Base-by-base conservation (phyloP, 1,140 invertebrate species). In the Conus betulinus region DNA sequence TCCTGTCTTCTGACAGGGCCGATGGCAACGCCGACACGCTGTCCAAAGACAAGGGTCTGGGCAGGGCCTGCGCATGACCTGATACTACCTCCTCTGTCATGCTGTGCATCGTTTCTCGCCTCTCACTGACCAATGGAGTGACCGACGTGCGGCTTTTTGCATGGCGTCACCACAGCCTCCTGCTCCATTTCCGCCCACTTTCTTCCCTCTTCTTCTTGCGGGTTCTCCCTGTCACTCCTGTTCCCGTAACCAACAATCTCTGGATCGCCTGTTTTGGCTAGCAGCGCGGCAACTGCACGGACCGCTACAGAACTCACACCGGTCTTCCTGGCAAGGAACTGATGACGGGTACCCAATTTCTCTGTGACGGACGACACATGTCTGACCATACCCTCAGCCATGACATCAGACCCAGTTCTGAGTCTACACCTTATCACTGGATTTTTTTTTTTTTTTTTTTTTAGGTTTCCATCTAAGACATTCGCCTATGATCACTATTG, bases 41-140 rank as follows among this genome's bases (percentile, higher is more conserved):
- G 39, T 81, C 79, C 76, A 78, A 11, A 39, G 76, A 7, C 79
- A 52, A 55, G 10, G 82, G 82, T 25, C n/a, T 84, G 57, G 82
- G 82, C 23, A 53, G n/a, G 81, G 52, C 17, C 52, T 55, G 81
- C 7, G 25, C n/a, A n/a, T 63, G n/a, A 27, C 82, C 53, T 15
- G 53, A 53, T 5, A 23, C 57, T 3, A 60, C 57, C 11, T 60
- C 57, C 82, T 84, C 82, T 20, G 82, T 84, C 82, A 84, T 67
- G 57, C 82, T 84, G 82, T 84, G 82, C 82, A 84, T 84, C 55
- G 20, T 63, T 11, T n/a, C 7, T 20, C n/a, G 55, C 23, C 13
- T 17, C 17, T 53, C 55, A 25, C 82, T 27, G 17, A 53, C 5
- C 57, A 6, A 3, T 5, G 23, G 17, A 8, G 57, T 55, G 23